Conservation (phyloP, 2,113 vertebrate species). For the Lanius collurio region DNA sequence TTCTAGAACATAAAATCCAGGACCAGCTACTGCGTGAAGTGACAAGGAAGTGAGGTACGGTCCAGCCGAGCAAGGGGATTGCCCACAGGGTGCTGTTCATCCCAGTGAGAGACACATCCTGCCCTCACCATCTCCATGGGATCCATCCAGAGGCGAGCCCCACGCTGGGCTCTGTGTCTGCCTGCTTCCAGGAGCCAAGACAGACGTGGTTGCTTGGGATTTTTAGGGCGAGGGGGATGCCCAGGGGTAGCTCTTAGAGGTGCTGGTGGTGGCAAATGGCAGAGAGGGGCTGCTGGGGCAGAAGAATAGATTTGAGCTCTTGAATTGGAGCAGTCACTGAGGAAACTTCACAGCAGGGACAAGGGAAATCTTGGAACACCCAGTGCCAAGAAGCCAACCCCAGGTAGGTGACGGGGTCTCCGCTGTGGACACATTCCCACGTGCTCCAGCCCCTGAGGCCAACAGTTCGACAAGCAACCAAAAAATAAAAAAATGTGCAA, state of each 20-base stretch:
- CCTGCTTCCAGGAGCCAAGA: not conserved
- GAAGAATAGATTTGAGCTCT: not conserved
- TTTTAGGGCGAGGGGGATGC: rapidly evolving
- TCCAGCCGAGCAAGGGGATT: slow-evolving; percentile 36
- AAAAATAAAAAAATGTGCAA: slow-evolving; percentile 70
- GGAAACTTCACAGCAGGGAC: not conserved
- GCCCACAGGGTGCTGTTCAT: not conserved
- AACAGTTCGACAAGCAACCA: not conserved
- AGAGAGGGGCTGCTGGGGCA: not conserved
- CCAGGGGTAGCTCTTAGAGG: not conserved
- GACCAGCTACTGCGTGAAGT: slow-evolving; percentile 67
- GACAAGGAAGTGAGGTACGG: slow-evolving; percentile 73
- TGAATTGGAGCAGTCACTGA: not conserved
- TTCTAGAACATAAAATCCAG: slow-evolving; percentile 64
- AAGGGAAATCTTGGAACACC: not conserved
- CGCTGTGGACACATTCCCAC: not conserved
- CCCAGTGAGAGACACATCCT: not conserved
- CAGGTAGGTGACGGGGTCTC: not conserved
- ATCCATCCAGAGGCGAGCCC: not conserved
- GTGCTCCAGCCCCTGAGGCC: not conserved
- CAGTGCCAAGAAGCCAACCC: not conserved
- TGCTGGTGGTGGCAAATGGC: rapidly evolving
- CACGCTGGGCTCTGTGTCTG: not conserved
- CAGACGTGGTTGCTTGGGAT: not conserved
- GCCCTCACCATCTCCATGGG: rapidly evolving